Conservation (phyloP, 23 tunicate species). For the Pegea sp. region DNA sequence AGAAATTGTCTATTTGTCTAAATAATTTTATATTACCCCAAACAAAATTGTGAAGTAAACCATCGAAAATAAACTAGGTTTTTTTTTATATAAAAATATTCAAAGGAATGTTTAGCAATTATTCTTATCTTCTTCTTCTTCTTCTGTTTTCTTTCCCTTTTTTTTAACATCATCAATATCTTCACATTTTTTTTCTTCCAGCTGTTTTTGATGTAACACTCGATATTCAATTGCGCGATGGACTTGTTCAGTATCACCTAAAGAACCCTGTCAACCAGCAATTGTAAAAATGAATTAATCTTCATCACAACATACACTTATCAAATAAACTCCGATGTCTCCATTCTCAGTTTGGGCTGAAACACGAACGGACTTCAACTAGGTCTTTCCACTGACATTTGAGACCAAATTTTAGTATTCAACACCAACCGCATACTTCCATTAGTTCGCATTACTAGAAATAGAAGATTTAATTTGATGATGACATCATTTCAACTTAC, state of each 20-base stretch:
- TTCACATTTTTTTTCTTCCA: constrained; percentile 42
- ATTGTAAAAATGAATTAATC: too few species aligned
- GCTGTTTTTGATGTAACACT: constrained; percentile 60
- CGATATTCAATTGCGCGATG: constrained; percentile 68
- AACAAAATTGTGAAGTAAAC: too few species aligned
- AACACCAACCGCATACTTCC: constrained; percentile 79
- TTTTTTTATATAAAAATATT: too few species aligned
- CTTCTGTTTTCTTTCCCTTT: too few species aligned
- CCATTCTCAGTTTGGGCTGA: constrained; percentile 81
- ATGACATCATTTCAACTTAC: constrained; percentile 5
- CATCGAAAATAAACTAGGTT: too few species aligned
- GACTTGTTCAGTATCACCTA: constrained; percentile 75
- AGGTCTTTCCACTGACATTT: constrained; percentile 73
- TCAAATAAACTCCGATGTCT: constrained; percentile 62
- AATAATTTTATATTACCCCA: too few species aligned
- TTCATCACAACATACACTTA: too few species aligned
- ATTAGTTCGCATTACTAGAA: constrained; percentile 76
- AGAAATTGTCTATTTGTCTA: too few species aligned
- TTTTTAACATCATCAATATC: too few species aligned
- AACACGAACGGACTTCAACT: constrained; percentile 75
- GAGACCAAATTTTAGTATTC: constrained; percentile 95
- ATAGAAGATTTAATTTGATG: background rate
- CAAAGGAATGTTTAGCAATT: too few species aligned
- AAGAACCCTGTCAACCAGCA: constrained; percentile 58
- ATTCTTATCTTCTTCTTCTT: too few species aligned